Conservation (phyloP, 35 echinoderm and acorn worm species). For the Strongylocentrotus purpuratus region DNA sequence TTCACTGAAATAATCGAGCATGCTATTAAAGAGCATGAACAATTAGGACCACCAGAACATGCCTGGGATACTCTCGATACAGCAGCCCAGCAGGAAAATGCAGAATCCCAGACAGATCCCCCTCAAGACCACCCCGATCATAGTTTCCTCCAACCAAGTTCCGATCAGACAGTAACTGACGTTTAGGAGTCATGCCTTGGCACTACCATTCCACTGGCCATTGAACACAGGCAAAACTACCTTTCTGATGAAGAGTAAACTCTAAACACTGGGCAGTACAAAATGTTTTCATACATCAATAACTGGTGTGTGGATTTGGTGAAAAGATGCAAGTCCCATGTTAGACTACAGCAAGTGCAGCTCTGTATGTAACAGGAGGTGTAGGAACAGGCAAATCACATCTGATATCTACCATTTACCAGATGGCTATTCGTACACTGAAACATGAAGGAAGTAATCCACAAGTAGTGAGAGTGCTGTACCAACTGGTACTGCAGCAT, state of each 20-base stretch:
- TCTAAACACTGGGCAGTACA: background rate
- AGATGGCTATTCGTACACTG: background rate
- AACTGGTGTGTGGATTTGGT: background rate
- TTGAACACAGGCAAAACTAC: background rate
- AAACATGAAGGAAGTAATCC: background rate
- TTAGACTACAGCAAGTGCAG: too few relatives aligned
- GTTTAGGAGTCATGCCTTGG: background rate
- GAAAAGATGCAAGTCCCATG: too few relatives aligned
- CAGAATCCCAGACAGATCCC: background rate
- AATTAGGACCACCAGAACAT: conserved; percentile 59
- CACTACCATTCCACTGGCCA: background rate
- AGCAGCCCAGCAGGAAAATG: background rate
- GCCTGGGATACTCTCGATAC: conserved; percentile 58
- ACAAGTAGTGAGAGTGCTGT: conserved; percentile 58
- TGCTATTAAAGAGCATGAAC: conserved; percentile 9
- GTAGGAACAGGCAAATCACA: too few relatives aligned
- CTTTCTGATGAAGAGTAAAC: background rate
- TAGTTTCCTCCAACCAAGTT: background rate
- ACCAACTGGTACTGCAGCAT: background rate
- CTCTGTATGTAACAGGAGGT: background rate
- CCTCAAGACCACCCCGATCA: background rate
- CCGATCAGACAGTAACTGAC: too few relatives aligned
- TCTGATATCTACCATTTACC: background rate
- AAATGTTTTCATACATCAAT: background rate
- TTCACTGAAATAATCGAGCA: conserved; percentile 45